Conservation (phyloP, 2,113 vertebrate species). For the Amblyornis subalaris region DNA sequence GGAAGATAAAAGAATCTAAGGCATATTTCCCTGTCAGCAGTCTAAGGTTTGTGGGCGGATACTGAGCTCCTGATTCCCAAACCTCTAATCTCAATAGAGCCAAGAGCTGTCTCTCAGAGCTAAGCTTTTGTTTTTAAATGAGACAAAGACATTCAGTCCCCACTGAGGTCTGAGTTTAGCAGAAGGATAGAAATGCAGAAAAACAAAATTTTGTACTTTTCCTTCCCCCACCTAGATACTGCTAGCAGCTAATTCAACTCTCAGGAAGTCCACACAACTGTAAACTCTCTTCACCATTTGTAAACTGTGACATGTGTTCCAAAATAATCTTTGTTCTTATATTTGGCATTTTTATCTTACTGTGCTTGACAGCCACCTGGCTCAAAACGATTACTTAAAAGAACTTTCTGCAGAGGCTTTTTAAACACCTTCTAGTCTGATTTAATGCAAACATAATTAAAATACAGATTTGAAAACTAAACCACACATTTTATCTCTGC, state of each 20-base stretch:
- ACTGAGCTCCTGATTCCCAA: background rate
- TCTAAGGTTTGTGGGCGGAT: background rate
- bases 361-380: background rate
- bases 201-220: background rate
- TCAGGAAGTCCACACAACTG: background rate
- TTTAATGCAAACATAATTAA: background rate
- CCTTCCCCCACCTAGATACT: background rate
- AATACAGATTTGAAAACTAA: background rate
- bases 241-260: background rate
- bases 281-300: background rate
- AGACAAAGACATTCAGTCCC: background rate
- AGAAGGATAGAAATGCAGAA: background rate
- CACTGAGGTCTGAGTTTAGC: background rate
- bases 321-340: constrained; percentile 46
- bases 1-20: background rate
- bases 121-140: background rate
- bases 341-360: background rate
- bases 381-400: constrained; percentile 5
- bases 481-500: background rate
- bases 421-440: background rate
- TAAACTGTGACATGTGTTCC: constrained; percentile 7
- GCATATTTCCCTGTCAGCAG: background rate
- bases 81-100: background rate
- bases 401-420: background rate
- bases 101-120: background rate